Conservation (phyloP, 2,113 vertebrate genomes). For the Ploceus nigricollis region DNA sequence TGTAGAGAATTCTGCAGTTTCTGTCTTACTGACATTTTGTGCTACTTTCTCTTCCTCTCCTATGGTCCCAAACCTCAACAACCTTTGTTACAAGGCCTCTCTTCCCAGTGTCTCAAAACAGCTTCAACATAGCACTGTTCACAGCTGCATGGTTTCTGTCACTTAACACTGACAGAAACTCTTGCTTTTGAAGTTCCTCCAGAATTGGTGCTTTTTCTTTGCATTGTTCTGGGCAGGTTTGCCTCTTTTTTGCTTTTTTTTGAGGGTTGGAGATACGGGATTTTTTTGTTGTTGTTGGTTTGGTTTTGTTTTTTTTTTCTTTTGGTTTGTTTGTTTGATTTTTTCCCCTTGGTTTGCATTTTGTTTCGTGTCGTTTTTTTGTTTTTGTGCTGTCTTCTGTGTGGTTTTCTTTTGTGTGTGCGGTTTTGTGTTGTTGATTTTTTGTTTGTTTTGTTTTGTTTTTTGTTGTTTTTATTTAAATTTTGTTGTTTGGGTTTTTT, state of each 20-base stretch:
- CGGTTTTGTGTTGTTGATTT: background rate
- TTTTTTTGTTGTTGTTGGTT: background rate
- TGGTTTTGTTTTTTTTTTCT: background rate
- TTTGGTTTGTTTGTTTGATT: background rate
- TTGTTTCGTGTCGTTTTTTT: background rate
- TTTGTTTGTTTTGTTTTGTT: background rate
- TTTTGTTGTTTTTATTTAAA: background rate
- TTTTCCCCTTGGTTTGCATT: too few relatives aligned
- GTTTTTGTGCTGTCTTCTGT: background rate
- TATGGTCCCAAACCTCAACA: background rate
- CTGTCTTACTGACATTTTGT: background rate
- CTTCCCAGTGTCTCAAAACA: background rate
- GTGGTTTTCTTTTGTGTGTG: background rate
- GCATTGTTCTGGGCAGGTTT: background rate
- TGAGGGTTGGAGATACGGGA: fast-evolving
- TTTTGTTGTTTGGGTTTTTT: background rate
- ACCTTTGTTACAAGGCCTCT: background rate
- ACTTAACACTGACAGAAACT: background rate
- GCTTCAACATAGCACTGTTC: background rate
- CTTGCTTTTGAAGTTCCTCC: background rate
- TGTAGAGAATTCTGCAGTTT: background rate
- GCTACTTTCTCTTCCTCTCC: background rate
- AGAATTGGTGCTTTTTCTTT: background rate
- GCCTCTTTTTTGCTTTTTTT: background rate
- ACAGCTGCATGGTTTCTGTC: background rate